phyloP scores from a whole-genome alignment of 2,113 vertebrate species.

The Desmodus rotundus region DNA sequence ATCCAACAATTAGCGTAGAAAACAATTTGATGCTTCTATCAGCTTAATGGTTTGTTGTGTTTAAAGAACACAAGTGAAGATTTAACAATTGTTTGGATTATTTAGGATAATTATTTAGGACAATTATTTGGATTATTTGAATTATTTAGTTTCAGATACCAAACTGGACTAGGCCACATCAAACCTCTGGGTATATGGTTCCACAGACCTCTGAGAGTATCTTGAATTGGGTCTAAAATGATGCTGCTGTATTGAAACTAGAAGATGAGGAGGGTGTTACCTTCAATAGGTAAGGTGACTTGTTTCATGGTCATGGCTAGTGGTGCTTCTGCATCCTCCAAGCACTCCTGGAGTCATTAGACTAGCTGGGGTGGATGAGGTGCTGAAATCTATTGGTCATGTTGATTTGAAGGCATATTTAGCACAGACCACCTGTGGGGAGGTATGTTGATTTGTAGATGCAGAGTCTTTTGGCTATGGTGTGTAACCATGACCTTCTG shows the following conservation, averaged over 20 bases:
- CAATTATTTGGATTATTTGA: background rate
- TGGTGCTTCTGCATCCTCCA: background rate
- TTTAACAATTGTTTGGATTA: background rate
- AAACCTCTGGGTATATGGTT: background rate
- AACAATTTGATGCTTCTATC: background rate
- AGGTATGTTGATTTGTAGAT: background rate
- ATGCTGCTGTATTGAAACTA: background rate
- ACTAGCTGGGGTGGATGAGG: background rate
- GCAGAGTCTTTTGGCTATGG: background rate
- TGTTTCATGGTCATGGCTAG: background rate
- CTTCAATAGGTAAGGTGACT: background rate
- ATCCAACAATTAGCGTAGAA: background rate
- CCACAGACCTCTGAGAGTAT: background rate
- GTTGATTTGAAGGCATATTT: background rate
- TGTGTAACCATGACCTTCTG: slow-evolving; percentile 13
- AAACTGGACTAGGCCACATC: background rate
- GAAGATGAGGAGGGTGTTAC: background rate
- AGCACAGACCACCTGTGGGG: background rate
- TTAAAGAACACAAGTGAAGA: background rate
- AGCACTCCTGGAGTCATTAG: background rate
- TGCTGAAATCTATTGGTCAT: background rate
- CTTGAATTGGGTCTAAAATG: background rate
- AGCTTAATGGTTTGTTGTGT: background rate
- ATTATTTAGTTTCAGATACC: background rate
- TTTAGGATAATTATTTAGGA: background rate